Evolutionary conservation across 1,140 invertebrate genomes (phyloP).

Genomic region (Brachionus angularis): DNA sequence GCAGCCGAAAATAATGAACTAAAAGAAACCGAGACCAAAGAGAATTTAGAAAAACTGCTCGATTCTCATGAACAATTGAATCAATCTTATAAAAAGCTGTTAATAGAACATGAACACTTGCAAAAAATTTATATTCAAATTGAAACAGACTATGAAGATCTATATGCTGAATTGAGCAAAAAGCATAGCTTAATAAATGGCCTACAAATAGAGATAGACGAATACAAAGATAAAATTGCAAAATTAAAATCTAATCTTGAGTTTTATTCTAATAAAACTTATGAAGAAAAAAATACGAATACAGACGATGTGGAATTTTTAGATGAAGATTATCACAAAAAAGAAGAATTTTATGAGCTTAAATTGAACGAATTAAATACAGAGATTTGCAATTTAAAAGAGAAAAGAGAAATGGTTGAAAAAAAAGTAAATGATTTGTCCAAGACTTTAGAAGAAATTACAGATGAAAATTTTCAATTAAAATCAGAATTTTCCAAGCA

Average conservation of each 20-base stretch:
- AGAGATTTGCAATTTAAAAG: too few species aligned
- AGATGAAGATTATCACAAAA: too few species aligned
- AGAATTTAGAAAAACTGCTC: conserved; percentile 23
- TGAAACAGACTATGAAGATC: conserved; percentile 12
- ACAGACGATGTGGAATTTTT: not conserved
- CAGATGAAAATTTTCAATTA: not conserved
- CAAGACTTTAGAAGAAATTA: too few species aligned
- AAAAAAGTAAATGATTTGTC: too few species aligned
- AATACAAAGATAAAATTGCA: not conserved
- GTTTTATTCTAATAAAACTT: not conserved
- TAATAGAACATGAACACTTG: conserved; percentile 29
- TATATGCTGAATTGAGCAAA: conserved; percentile 1
- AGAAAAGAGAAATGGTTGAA: too few species aligned
- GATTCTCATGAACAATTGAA: conserved; percentile 31
- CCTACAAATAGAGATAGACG: not conserved
- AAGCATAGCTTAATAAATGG: not conserved
- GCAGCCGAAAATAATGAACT: conserved; percentile 17
- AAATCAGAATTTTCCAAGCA: not conserved
- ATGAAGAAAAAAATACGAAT: not conserved
- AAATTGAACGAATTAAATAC: not conserved
- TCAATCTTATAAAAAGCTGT: conserved; percentile 9
- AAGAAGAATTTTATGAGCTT: too few species aligned
- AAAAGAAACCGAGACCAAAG: conserved; percentile 34
- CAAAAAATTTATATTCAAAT: conserved; percentile 27
- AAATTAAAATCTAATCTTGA: not conserved